Percentiles rank a stretch among this genome's conserved stretches.
phyloP scores from a whole-genome alignment of 2,888 invertebrate genomes.

The Agelastica alni region DNA sequence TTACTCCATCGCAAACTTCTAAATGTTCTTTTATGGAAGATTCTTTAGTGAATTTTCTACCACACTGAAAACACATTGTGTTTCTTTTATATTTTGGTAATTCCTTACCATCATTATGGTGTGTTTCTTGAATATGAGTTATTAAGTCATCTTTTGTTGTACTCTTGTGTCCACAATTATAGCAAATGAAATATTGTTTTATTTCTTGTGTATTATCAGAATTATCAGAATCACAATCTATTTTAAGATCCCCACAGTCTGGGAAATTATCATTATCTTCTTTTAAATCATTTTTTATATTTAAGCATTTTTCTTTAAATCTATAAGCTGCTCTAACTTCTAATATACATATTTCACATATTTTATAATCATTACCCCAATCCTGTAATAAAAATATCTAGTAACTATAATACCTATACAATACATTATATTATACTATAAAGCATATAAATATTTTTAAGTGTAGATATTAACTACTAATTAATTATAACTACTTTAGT shows the following conservation, averaged over 20 bases:
- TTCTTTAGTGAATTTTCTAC: constrained; percentile 29
- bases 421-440: no score
- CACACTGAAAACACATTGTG: constrained; percentile 29
- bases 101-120: constrained; percentile 22
- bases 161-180: constrained; percentile 32
- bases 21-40: constrained; percentile 28
- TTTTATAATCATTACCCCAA: constrained; percentile 32
- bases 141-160: constrained; percentile 33
- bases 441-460: no score
- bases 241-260: constrained; percentile 20
- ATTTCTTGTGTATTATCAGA: constrained; percentile 13
- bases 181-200: constrained; percentile 31
- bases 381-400: constrained; percentile 32
- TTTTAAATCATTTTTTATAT: constrained; percentile 20
- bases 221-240: constrained; percentile 16
- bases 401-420: no score
- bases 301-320: constrained; percentile 36
- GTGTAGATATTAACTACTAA: no score
- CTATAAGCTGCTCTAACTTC: constrained; percentile 31
- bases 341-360: constrained; percentile 35
- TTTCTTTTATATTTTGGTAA: constrained; percentile 28
- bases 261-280: constrained; percentile 12
- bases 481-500: no score
- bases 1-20: constrained; percentile 29
- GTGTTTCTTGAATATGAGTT: constrained; percentile 29